A percentile compares a stretch with the other conserved stretches of the same genome.
These are phyloP conservation scores for Naja naja DNA, from an alignment of 2,113 vertebrate genomes.

Conservation along the genomic window DNA sequence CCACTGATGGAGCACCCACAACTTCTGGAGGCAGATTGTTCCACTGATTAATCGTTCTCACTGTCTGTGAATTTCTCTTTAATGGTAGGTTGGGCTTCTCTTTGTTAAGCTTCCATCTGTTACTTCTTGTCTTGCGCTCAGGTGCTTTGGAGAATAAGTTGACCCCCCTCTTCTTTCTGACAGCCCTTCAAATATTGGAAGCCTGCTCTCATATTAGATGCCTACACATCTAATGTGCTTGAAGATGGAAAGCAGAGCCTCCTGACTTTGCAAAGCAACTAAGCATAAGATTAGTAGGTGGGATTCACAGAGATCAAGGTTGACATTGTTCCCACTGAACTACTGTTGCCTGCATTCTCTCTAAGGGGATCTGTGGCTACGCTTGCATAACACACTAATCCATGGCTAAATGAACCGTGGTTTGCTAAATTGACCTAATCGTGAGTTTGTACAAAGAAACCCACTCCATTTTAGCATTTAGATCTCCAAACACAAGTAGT, in stretches of 20 bases:
- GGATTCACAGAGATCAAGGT: neutral
- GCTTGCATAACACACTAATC: neutral
- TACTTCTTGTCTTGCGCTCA: neutral
- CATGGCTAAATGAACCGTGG: neutral
- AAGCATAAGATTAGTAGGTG: neutral
- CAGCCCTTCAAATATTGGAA: neutral
- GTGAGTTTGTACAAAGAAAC: neutral
- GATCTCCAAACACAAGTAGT: neutral
- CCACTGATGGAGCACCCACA: neutral
- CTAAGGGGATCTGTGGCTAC: neutral
- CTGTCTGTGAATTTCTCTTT: neutral
- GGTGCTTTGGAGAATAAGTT: neutral
- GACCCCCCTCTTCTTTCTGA: neutral
- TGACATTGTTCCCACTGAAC: neutral
- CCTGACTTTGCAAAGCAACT: neutral
- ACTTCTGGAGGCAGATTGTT: neutral
- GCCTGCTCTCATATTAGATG: neutral
- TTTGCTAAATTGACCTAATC: neutral
- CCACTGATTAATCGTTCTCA: neutral
- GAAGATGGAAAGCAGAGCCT: neutral
- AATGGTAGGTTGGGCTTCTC: neutral
- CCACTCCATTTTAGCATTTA: neutral
- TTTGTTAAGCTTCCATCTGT: neutral
- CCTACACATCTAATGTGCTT: neutral
- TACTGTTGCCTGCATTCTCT: neutral